These are phyloP conservation scores for Pyrocephalus nanus DNA, from an alignment of 2,797 vertebrate species.

Conservation along the genomic window DNA sequence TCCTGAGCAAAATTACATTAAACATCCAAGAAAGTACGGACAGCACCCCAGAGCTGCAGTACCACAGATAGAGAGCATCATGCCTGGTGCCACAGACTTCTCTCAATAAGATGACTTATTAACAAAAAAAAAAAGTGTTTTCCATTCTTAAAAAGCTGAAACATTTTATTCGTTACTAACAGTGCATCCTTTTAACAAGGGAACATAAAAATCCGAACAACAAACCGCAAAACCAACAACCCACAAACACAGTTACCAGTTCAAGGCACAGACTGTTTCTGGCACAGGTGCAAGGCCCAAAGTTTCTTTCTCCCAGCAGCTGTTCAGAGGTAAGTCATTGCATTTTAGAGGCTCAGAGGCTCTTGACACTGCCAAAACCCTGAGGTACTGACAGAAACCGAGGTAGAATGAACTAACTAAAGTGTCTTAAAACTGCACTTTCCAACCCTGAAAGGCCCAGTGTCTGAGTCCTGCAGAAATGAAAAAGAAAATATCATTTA, in stretches of 20 bases:
- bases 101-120: not conserved
- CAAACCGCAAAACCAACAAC: not conserved
- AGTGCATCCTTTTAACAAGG: not conserved
- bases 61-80: not conserved
- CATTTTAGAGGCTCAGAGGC: not conserved
- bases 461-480: not conserved
- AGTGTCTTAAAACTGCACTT: not conserved
- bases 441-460: not conserved
- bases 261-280: not conserved
- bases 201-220: not conserved
- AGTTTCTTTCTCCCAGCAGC: not conserved
- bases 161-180: not conserved
- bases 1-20: not conserved
- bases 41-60: not conserved
- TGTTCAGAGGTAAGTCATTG: not conserved
- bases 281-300: not conserved
- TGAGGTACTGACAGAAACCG: not conserved
- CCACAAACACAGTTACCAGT: not conserved
- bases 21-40: not conserved
- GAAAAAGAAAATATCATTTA: not conserved
- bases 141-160: not conserved
- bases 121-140: not conserved
- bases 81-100: not conserved
- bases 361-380: not conserved
- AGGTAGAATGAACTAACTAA: not conserved